Evolutionary conservation across 2,888 invertebrate genomes (phyloP).

Genomic region (Machimus atricapillus): DNA sequence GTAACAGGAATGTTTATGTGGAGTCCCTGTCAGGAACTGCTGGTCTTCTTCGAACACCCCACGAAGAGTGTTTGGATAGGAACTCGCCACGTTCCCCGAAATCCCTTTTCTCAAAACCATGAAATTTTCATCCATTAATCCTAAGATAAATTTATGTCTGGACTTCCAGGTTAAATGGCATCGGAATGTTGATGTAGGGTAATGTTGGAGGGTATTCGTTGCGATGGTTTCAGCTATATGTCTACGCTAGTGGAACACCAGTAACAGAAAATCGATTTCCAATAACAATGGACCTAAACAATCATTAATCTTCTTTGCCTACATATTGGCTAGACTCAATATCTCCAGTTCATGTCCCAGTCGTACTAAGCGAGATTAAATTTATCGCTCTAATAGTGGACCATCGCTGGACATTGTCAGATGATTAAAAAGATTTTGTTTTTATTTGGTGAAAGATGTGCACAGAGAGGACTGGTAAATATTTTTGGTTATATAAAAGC

Average conservation of each 20-base stretch:
- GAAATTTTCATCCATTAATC: constrained; percentile 42
- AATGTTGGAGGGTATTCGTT: constrained; percentile 26
- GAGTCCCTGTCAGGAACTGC: neutral
- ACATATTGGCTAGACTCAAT: constrained; percentile 40
- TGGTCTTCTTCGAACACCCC: neutral
- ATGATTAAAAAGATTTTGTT: constrained; percentile 34
- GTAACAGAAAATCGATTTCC: constrained; percentile 52
- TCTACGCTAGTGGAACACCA: constrained; percentile 34
- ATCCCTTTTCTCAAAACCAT: constrained; percentile 12
- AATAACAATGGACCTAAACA: constrained; percentile 52
- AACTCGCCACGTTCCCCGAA: neutral
- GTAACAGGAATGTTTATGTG: constrained; percentile 9
- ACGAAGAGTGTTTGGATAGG: neutral
- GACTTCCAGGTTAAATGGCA: constrained; percentile 41
- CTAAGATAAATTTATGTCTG: constrained; percentile 42
- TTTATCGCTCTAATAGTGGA: constrained; percentile 31
- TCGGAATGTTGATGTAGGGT: constrained; percentile 40
- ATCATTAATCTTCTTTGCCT: constrained; percentile 50
- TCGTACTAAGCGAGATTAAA: constrained; percentile 36
- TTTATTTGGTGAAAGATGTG: neutral
- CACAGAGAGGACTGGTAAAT: too few species aligned
- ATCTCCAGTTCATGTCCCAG: constrained; percentile 25
- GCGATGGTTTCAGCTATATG: constrained; percentile 32
- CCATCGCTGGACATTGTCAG: constrained; percentile 29
- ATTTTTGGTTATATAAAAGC: too few species aligned